phyloP scores from a whole-genome alignment of 53 echinoderm and acorn worm genomes.

The Holothuria scabra region DNA sequence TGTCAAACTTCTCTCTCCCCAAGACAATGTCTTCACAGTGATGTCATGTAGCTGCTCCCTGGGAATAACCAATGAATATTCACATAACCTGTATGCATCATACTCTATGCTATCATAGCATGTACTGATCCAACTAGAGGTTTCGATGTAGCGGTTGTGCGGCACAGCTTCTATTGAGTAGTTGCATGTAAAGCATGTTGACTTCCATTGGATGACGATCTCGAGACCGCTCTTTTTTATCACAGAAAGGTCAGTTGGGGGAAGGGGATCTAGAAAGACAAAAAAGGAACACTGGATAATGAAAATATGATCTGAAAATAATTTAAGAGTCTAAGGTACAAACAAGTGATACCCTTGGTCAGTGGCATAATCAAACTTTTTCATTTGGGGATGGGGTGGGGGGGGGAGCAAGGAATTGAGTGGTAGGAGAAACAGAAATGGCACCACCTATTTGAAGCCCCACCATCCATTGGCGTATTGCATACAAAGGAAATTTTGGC shows the following conservation, averaged over 20 bases:
- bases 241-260: neutral
- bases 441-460: no score
- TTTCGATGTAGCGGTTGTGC: neutral
- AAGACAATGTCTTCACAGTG: neutral
- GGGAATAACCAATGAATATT: neutral
- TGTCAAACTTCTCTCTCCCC: neutral
- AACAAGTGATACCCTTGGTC: no score
- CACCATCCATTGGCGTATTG: no score
- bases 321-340: no score
- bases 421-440: no score
- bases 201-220: neutral
- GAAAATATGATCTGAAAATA: no score
- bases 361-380: no score
- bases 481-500: no score
- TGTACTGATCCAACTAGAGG: neutral
- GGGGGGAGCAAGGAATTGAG: no score
- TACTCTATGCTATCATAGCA: neutral
- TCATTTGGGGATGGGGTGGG: no score
- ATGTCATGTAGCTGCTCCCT: neutral
- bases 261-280: neutral
- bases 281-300: neutral
- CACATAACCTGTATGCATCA: neutral
- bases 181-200: neutral
- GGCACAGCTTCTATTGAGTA: neutral
- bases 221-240: conserved; percentile 2